Evolutionary conservation across 2,888 invertebrate genomes (phyloP).

Genomic region (Leptinotarsa peninsularis): DNA sequence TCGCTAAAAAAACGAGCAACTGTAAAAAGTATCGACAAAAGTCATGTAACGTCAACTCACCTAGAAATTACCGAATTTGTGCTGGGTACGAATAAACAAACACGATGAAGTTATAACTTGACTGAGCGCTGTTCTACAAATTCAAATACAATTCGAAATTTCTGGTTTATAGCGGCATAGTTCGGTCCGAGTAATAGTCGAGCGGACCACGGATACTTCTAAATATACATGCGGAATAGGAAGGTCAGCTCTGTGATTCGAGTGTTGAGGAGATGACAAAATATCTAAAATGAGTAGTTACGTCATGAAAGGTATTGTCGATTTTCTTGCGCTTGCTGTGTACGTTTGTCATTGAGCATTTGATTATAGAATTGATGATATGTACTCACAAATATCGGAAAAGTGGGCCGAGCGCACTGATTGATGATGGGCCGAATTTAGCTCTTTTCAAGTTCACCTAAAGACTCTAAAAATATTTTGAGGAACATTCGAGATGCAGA

Average conservation of each 20-base stretch:
- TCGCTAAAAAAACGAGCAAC: constrained; percentile 38
- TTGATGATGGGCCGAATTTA: too few species aligned
- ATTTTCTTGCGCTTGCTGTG: constrained; percentile 34
- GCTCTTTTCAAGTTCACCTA: too few species aligned
- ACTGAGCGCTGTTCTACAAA: constrained; percentile 32
- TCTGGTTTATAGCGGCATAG: constrained; percentile 41
- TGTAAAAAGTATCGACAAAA: constrained; percentile 20
- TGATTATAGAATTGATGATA: background rate
- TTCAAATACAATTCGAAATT: constrained; percentile 45
- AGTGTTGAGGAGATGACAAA: constrained; percentile 49
- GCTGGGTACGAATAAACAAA: background rate
- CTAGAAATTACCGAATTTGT: background rate
- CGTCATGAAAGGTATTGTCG: constrained; percentile 49
- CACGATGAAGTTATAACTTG: constrained; percentile 48
- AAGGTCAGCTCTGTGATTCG: constrained; percentile 44
- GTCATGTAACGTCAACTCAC: background rate
- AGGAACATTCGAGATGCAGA: too few species aligned
- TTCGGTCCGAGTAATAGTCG: constrained; percentile 21
- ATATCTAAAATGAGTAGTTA: constrained; percentile 56
- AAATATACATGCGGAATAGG: constrained; percentile 34
- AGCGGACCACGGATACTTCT: constrained; percentile 47
- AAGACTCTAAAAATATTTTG: too few species aligned
- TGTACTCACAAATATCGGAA: background rate
- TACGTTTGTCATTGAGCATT: constrained; percentile 8
- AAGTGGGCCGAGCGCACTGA: background rate